Percentiles rank a stretch among this genome's conserved stretches.
phyloP scores from a whole-genome alignment of 2,113 vertebrate genomes.

The Aythya baeri region DNA sequence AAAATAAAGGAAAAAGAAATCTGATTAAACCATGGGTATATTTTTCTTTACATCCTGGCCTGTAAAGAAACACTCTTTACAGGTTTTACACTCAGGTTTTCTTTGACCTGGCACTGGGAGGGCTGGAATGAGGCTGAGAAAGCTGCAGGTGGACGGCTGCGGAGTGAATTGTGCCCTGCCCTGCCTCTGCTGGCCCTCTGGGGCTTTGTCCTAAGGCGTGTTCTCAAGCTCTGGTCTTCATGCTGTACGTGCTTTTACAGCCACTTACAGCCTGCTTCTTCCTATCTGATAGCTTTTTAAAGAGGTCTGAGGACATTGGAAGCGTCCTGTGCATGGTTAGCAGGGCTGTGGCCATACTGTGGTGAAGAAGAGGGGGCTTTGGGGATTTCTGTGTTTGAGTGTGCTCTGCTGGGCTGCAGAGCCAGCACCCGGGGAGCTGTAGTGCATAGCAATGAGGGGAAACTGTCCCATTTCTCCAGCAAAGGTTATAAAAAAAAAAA shows the following conservation, averaged over 20 bases:
- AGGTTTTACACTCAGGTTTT: too few relatives aligned
- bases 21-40: not conserved
- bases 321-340: not conserved
- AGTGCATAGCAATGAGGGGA: not conserved
- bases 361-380: not conserved
- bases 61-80: too few relatives aligned
- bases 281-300: not conserved
- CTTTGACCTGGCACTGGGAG: not conserved
- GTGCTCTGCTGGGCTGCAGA: not conserved
- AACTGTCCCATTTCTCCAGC: not conserved
- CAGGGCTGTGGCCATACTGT: not conserved
- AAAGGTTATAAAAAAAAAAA: not conserved
- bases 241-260: not conserved
- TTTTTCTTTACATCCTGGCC: not conserved
- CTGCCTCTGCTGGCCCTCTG: not conserved
- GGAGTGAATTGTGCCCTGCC: accelerated
- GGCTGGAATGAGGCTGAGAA: not conserved
- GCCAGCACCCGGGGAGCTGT: not conserved
- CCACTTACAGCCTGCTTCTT: not conserved
- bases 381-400: not conserved
- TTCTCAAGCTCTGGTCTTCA: not conserved
- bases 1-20: not conserved
- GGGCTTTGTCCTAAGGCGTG: not conserved
- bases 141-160: not conserved
- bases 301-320: not conserved